Conservation (phyloP, 1,140 invertebrate species). For the Subanguina moxae region DNA sequence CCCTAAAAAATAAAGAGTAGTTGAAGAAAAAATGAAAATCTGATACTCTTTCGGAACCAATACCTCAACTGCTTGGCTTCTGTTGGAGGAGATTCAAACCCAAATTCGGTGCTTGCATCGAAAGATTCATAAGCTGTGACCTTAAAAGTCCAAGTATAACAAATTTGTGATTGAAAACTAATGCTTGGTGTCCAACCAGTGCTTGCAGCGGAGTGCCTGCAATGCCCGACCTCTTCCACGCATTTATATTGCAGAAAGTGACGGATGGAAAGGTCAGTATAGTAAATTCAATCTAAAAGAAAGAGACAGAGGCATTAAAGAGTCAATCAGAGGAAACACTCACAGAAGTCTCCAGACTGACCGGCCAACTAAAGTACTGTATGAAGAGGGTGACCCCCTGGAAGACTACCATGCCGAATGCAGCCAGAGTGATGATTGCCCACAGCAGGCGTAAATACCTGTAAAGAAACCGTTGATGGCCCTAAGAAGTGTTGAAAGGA, state of each 20-base stretch:
- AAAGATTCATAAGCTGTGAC: neutral
- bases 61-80: neutral
- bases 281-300: constrained; percentile 41
- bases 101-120: neutral
- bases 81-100: neutral
- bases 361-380: constrained; percentile 7
- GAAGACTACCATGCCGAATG: neutral
- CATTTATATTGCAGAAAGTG: constrained; percentile 46
- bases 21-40: too few species aligned
- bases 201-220: constrained; percentile 11
- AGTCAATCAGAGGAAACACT: neutral
- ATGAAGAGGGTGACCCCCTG: constrained; percentile 3
- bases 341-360: neutral
- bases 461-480: neutral
- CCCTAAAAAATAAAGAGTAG: neutral
- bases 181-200: neutral
- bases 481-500: neutral
- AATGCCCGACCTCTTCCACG: constrained; percentile 31
- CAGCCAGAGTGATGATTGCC: constrained; percentile 1
- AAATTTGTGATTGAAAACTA: neutral
- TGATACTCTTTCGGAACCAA: too few species aligned
- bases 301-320: neutral
- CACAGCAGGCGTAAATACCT: constrained; percentile 1
- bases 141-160: neutral
- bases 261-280: constrained; percentile 38